phyloP scores from a whole-genome alignment of 2,113 vertebrate species.

The Haemorhous mexicanus region DNA sequence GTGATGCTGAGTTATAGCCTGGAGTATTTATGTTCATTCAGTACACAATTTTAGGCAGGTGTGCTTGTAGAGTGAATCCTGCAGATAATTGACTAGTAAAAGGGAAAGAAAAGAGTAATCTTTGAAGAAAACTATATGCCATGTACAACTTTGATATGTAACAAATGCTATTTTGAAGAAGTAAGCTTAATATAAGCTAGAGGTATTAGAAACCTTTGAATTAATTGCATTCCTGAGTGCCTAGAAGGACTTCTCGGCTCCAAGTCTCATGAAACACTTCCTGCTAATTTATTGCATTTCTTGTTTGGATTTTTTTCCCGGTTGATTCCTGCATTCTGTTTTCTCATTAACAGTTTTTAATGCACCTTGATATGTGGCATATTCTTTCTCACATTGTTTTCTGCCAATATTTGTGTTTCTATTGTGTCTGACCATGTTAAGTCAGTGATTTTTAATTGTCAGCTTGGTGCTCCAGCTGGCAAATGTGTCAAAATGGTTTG shows the following conservation, averaged over 20 bases:
- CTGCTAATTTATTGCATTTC: not conserved
- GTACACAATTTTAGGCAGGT: not conserved
- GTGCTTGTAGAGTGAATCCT: not conserved
- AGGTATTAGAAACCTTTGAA: not conserved
- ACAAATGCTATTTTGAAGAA: not conserved
- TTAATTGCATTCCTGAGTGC: not conserved
- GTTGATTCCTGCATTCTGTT: not conserved
- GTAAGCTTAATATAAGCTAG: not conserved
- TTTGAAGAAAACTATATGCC: not conserved
- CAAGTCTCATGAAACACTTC: not conserved
- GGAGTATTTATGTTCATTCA: not conserved
- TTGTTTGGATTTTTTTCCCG: not conserved
- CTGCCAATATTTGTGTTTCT: constrained; percentile 20
- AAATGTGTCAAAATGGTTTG: not conserved
- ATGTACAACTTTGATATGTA: not conserved
- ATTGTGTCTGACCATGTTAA: constrained; percentile 23
- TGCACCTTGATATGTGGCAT: not conserved
- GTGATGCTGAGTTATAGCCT: not conserved
- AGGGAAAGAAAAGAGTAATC: not conserved
- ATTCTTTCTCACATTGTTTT: not conserved
- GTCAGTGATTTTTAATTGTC: constrained; percentile 22
- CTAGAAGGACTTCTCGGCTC: not conserved
- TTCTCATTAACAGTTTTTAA: not conserved
- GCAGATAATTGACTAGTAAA: not conserved
- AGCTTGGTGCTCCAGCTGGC: not conserved